Percentiles rank a stretch among this genome's conserved stretches.
Evolutionary conservation across 2,113 vertebrate species (phyloP).

Genomic region (Falcunculus frontatus): DNA sequence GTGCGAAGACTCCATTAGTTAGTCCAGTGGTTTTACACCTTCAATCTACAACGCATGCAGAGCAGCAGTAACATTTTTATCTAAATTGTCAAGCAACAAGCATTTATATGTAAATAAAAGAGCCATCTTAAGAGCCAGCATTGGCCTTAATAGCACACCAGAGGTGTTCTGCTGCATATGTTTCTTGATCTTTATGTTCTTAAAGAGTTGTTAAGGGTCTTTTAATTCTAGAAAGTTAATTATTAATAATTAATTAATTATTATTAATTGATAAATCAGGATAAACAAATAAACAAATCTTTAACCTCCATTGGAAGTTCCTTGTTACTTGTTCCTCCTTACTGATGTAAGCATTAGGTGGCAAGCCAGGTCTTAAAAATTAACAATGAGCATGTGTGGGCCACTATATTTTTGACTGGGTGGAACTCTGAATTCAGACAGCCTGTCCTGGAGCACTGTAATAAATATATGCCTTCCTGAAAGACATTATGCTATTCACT

Average conservation of each 20-base stretch:
- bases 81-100: slow-evolving; percentile 56
- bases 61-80: slow-evolving; percentile 58
- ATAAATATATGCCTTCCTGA: slow-evolving; percentile 64
- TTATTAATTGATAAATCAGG: slow-evolving; percentile 12
- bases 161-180: background rate
- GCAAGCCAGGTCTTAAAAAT: background rate
- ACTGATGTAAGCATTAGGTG: background rate
- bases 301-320: background rate
- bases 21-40: slow-evolving; percentile 53
- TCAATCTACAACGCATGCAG: slow-evolving; percentile 38
- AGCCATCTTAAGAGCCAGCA: background rate
- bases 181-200: background rate
- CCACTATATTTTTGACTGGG: background rate
- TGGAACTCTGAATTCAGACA: slow-evolving; percentile 36
- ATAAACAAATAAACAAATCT: background rate
- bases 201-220: slow-evolving; percentile 24
- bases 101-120: slow-evolving; percentile 58
- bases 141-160: background rate
- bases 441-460: background rate
- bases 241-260: background rate
- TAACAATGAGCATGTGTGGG: background rate
- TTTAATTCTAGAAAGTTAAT: slow-evolving; percentile 33
- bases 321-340: background rate
- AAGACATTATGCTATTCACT: slow-evolving; percentile 9
- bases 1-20: slow-evolving; percentile 60